Percentiles rank a stretch among this genome's conserved stretches.
Evolutionary conservation across 2,888 invertebrate genomes (phyloP).

Genomic region (Nineta flava): DNA sequence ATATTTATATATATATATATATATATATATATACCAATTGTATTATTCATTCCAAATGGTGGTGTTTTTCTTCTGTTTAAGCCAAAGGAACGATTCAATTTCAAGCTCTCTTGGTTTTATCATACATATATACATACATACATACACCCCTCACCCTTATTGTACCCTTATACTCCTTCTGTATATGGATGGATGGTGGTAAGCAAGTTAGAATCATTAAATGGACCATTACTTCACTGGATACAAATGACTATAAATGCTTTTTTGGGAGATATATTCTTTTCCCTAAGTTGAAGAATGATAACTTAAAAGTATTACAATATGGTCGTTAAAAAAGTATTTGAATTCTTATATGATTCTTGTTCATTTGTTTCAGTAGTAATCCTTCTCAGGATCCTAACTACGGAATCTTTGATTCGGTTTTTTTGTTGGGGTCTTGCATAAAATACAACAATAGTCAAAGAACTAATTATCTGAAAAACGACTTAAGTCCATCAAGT

Average conservation of each 20-base stretch:
- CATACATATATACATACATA: background rate
- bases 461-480: too few species aligned
- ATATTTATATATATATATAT: too few species aligned
- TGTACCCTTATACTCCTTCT: background rate
- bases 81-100: conserved; percentile 28
- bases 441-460: too few species aligned
- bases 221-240: conserved; percentile 31
- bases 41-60: too few species aligned
- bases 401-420: too few species aligned
- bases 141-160: background rate
- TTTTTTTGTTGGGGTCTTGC: too few species aligned
- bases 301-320: background rate
- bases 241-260: conserved; percentile 30
- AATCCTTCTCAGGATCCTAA: too few species aligned
- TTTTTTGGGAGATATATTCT: conserved; percentile 7
- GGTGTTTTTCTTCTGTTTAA: conserved; percentile 15
- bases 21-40: too few species aligned
- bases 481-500: too few species aligned
- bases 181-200: background rate
- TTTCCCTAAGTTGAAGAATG: conserved; percentile 8
- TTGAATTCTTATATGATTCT: too few species aligned
- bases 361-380: too few species aligned
- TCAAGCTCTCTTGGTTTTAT: conserved; percentile 29
- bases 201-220: conserved; percentile 25
- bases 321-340: too few species aligned